Base-by-base conservation (phyloP, 2,113 vertebrate species). In the Pygoscelis adeliae region DNA sequence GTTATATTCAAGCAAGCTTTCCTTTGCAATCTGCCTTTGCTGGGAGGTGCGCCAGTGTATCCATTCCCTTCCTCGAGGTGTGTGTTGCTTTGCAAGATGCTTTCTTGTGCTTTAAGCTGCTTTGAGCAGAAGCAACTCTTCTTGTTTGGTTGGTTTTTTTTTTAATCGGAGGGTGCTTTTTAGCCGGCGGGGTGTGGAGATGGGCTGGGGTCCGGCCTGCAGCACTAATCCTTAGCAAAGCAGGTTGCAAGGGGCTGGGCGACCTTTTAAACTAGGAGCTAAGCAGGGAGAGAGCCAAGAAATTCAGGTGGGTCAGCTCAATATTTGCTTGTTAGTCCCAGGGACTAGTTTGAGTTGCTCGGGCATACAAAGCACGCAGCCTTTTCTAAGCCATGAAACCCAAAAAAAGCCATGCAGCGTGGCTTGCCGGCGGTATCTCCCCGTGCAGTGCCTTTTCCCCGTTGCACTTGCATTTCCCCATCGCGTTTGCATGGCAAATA, bases 321-420 rank as follows among this genome's bases (percentile, higher is more conserved):
- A 9, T 38, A 36, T 59, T 49, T 16, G 22, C 11, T 26, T 32
- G 27, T 16, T 23, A 11, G 21, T 23, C n/a, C 55, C n/a, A 22
- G 47, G 26, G n/a, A 27, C 36, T 49, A 20, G 13, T 71, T 25
- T 6, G 50, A 30, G 27, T 26, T 32, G 5, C 27, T 44, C 25
- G n/a, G 32, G 26, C 7, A 3, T 11, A 20, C 2, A 6, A 9
- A 36, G 6, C n/a, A 22, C 2, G 2, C 10, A 11, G 36, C 29
- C 26, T 61, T 53, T 56, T 58, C 42, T n/a, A 38, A n/a, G 61
- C 44, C 18, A 7, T 5, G 55, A 46, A 42, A 14, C 13, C 20
- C 61, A 1, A 3, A 18, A 46, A 14, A 25, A 50, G 16, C 11
- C 8, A 1, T 5, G 34, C 38, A 17, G 47, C 3, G 2, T 34